phyloP scores from a whole-genome alignment of 2,888 invertebrate genomes.

The Flabesymbios commensalis region DNA sequence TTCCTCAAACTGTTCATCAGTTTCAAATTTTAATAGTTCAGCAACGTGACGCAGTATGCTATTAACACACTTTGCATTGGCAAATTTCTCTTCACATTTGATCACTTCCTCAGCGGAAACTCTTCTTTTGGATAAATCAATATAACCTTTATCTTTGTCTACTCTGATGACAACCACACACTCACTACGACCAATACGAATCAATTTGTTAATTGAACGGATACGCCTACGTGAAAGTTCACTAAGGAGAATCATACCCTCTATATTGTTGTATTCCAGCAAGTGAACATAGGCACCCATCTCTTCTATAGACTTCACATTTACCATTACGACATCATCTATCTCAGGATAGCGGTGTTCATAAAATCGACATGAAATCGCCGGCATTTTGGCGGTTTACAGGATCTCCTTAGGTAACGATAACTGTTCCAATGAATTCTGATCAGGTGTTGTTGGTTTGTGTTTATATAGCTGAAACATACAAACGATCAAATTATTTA shows the following conservation, averaged over 20 bases:
- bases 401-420: too few species aligned
- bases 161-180: conserved; percentile 99
- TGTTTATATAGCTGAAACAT: too few species aligned
- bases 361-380: conserved; percentile 50
- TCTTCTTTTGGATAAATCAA: conserved; percentile 97
- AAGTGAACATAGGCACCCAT: conserved; percentile 99
- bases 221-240: conserved; percentile 98
- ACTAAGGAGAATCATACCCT: conserved; percentile 96
- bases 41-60: conserved; percentile 97
- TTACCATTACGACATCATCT: conserved; percentile 99
- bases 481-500: too few species aligned
- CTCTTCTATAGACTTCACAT: conserved; percentile 94
- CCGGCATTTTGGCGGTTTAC: conserved; percentile 33
- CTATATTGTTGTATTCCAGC: conserved; percentile 97
- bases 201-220: conserved; percentile 97
- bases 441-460: too few species aligned
- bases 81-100: conserved; percentile 97
- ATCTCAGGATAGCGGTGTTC: conserved; percentile 60
- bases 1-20: conserved; percentile 90
- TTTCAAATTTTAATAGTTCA: conserved; percentile 87
- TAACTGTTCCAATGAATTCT: too few species aligned
- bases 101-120: conserved; percentile 98
- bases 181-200: conserved; percentile 97
- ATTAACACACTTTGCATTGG: conserved; percentile 97
- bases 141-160: conserved; percentile 99